phyloP scores from a whole-genome alignment of 2,888 invertebrate species.

The Drosophila mimetica region DNA sequence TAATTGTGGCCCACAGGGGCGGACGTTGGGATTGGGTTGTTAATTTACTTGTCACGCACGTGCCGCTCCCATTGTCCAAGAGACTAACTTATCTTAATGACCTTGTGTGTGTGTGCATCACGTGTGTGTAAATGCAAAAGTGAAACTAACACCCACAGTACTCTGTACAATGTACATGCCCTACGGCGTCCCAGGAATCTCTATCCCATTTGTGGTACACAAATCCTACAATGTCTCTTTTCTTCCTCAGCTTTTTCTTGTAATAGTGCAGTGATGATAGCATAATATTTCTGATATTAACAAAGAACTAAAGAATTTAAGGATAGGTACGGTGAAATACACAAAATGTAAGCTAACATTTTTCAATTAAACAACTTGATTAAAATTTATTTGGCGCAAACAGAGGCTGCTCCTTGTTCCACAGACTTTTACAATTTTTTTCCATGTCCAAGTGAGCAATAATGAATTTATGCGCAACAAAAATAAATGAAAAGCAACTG shows the following conservation, averaged over 20 bases:
- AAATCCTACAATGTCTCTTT: neutral
- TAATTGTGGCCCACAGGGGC: conserved; percentile 49
- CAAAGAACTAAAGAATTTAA: too few species aligned
- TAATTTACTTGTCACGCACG: conserved; percentile 65
- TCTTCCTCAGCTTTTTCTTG: neutral
- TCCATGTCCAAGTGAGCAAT: conserved; percentile 21
- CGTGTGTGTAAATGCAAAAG: conserved; percentile 9
- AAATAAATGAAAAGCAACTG: conserved; percentile 12
- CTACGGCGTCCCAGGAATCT: neutral
- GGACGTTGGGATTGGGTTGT: conserved; percentile 10
- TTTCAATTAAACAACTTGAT: too few species aligned
- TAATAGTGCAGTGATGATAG: neutral
- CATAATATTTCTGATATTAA: neutral
- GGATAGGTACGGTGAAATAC: too few species aligned
- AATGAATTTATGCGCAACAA: conserved; percentile 28
- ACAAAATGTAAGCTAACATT: too few species aligned
- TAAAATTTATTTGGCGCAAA: neutral
- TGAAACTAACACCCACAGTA: neutral
- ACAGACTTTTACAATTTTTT: conserved; percentile 12
- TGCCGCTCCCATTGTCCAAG: conserved; percentile 61
- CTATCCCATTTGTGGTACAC: neutral
- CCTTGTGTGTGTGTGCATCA: conserved; percentile 7
- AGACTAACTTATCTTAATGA: conserved; percentile 50
- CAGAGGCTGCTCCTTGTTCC: neutral
- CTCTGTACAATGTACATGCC: neutral